Evolutionary conservation across 2,113 vertebrate species (phyloP).

Genomic region (Aegotheles bennettii): DNA sequence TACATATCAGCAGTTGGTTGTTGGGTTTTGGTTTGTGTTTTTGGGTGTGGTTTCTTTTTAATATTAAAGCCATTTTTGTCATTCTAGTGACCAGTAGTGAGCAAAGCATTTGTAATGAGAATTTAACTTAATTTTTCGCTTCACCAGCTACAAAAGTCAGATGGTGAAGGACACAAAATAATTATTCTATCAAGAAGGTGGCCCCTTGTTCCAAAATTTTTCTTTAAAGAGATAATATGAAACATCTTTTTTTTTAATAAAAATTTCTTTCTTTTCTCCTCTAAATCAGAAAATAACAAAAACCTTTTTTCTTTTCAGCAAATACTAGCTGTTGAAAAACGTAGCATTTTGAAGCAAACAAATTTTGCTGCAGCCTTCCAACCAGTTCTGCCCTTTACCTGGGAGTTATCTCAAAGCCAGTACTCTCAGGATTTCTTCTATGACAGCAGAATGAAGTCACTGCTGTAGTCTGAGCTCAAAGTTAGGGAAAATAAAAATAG

Average conservation of each 20-base stretch:
- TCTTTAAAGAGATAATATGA: neutral
- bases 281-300: too few species aligned
- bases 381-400: neutral
- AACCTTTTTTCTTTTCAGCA: too few species aligned
- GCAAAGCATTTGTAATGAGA: neutral
- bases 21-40: accelerated
- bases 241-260: neutral
- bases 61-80: neutral
- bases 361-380: neutral
- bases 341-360: neutral
- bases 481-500: neutral
- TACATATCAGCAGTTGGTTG: accelerated
- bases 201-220: neutral
- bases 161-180: neutral
- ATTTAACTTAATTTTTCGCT: neutral
- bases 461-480: neutral
- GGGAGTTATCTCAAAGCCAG: neutral
- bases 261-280: too few species aligned
- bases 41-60: neutral
- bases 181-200: neutral
- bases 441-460: neutral
- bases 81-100: neutral
- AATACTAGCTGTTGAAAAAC: neutral
- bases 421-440: neutral
- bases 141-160: neutral